Evolutionary conservation across 2,888 invertebrate genomes (phyloP).

Genomic region (Hartigia nigra): DNA sequence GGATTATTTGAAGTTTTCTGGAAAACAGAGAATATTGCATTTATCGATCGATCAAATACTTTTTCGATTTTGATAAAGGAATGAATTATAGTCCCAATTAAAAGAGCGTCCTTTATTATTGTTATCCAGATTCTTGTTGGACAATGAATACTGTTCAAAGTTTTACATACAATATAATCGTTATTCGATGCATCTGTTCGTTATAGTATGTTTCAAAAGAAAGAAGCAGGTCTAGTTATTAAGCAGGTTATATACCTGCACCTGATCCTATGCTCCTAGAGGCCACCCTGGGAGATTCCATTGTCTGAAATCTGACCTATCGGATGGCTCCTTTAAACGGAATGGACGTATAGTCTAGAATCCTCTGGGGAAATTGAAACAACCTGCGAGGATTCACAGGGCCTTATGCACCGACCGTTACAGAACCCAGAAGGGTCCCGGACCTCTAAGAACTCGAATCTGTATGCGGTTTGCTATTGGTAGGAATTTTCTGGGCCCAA

Average conservation of each 20-base stretch:
- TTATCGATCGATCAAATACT: background rate
- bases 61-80: background rate
- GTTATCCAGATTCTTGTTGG: background rate
- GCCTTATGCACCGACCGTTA: background rate
- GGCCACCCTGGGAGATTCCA: background rate
- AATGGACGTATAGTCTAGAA: background rate
- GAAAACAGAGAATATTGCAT: background rate
- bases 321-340: background rate
- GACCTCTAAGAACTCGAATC: background rate
- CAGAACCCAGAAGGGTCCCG: background rate
- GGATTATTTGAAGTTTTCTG: no score
- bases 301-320: background rate
- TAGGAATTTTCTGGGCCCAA: background rate
- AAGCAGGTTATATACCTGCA: background rate
- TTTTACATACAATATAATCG: background rate
- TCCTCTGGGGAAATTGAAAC: background rate
- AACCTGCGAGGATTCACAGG: background rate
- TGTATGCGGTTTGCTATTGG: background rate
- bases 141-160: background rate
- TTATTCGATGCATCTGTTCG: background rate
- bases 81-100: background rate
- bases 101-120: background rate
- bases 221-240: background rate
- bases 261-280: background rate
- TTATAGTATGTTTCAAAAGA: background rate